Evolutionary conservation across 2,888 invertebrate genomes (phyloP).

Genomic region (Morpho helenor): DNA sequence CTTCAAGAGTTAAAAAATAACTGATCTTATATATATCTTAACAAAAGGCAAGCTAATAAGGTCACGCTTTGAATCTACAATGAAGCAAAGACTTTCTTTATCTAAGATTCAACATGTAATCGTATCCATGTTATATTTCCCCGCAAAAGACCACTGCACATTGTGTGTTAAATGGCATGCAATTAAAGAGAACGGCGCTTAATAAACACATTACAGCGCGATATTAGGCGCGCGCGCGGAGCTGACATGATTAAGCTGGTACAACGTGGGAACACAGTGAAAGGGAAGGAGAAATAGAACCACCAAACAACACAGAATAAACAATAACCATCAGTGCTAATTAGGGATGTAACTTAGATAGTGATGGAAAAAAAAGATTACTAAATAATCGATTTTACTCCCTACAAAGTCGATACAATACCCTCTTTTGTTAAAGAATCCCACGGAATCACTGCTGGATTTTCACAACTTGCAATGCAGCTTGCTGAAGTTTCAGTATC

Average conservation of each 20-base stretch:
- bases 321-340: too few species aligned
- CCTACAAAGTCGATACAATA: too few species aligned
- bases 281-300: constrained; percentile 17
- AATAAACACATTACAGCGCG: constrained; percentile 74
- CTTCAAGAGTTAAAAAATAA: too few species aligned
- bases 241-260: constrained; percentile 63
- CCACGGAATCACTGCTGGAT: too few species aligned
- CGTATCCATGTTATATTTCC: constrained; percentile 52
- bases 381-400: too few species aligned
- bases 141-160: constrained; percentile 62
- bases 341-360: too few species aligned
- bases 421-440: too few species aligned
- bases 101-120: constrained; percentile 28
- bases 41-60: too few species aligned
- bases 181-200: constrained; percentile 71
- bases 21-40: too few species aligned
- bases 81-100: not conserved
- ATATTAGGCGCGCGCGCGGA: constrained; percentile 70
- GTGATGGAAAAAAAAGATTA: too few species aligned
- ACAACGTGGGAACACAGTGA: constrained; percentile 69
- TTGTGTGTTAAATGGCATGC: constrained; percentile 68
- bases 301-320: constrained; percentile 1
- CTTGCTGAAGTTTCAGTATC: too few species aligned
- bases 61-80: not conserved
- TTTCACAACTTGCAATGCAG: too few species aligned